These are phyloP conservation scores for Thymelicus sylvestris DNA, from an alignment of 2,888 invertebrate genomes.

Conservation along the genomic window DNA sequence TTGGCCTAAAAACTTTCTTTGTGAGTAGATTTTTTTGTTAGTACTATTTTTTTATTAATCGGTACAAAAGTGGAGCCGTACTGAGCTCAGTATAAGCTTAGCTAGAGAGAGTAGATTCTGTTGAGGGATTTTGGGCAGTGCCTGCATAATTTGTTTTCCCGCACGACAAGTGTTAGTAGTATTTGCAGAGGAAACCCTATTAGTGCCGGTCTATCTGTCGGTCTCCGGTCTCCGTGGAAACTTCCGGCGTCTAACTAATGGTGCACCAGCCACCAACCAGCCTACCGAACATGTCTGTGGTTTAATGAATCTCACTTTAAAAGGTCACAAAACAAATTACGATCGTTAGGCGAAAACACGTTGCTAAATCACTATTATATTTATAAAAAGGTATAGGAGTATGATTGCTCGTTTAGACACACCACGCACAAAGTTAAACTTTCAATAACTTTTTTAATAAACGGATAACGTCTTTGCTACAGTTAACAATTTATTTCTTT, in stretches of 20 bases:
- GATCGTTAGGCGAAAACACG: conserved; percentile 31
- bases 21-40: too few relatives aligned
- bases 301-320: conserved; percentile 23
- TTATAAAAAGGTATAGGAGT: background rate
- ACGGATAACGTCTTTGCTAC: too few relatives aligned
- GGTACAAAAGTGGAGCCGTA: too few relatives aligned
- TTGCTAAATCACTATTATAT: conserved; percentile 11
- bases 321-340: conserved; percentile 33
- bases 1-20: too few relatives aligned
- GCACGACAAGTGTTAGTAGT: background rate
- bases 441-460: too few relatives aligned
- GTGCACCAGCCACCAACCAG: conserved; percentile 26
- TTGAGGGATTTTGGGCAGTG: too few relatives aligned
- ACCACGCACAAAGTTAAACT: too few relatives aligned
- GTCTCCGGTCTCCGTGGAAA: conserved; percentile 3
- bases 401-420: too few relatives aligned
- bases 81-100: too few relatives aligned
- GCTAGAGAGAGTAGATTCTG: too few relatives aligned
- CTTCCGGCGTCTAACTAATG: conserved; percentile 32
- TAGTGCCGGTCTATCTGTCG: conserved; percentile 25
- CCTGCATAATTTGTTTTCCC: background rate
- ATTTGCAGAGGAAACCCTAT: conserved; percentile 32
- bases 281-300: conserved; percentile 29
- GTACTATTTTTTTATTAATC: too few relatives aligned
- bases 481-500: too few relatives aligned